These are phyloP conservation scores for Leuciscus idus DNA, from an alignment of 2,113 vertebrate genomes.

Conservation along the genomic window DNA sequence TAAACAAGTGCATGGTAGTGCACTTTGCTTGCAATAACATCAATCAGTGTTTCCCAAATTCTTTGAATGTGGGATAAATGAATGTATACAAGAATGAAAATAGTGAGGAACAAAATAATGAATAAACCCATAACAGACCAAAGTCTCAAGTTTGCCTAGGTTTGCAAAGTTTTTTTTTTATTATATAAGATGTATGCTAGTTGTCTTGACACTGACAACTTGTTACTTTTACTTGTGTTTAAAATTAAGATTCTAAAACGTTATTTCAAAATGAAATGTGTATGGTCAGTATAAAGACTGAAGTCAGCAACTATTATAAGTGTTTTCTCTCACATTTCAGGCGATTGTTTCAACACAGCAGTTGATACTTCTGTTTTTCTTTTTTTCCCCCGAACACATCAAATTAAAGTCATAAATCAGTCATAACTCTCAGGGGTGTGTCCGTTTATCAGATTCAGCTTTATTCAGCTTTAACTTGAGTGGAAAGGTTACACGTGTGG, in stretches of 20 bases:
- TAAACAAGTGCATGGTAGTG: background rate
- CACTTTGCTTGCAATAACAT: background rate
- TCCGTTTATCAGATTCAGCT: background rate
- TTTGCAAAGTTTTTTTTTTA: too few relatives aligned
- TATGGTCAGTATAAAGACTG: background rate
- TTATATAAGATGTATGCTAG: too few relatives aligned
- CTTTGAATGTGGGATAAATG: background rate
- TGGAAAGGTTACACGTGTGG: background rate
- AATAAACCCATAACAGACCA: background rate
- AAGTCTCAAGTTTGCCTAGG: background rate
- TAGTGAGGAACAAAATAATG: background rate
- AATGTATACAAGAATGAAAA: background rate
- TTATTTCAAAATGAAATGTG: background rate
- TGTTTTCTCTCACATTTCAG: background rate
- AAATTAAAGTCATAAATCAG: conserved; percentile 1
- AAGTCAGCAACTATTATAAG: background rate
- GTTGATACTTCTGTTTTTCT: too few relatives aligned
- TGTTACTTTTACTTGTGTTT: background rate
- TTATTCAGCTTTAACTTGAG: background rate
- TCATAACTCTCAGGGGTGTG: background rate
- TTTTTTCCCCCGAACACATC: background rate
- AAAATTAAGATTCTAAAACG: background rate
- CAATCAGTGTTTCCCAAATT: background rate
- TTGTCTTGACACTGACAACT: background rate
- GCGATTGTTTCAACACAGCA: background rate